Conservation (phyloP, 2,797 vertebrate species). For the Odontamblyopus lacepedii region DNA sequence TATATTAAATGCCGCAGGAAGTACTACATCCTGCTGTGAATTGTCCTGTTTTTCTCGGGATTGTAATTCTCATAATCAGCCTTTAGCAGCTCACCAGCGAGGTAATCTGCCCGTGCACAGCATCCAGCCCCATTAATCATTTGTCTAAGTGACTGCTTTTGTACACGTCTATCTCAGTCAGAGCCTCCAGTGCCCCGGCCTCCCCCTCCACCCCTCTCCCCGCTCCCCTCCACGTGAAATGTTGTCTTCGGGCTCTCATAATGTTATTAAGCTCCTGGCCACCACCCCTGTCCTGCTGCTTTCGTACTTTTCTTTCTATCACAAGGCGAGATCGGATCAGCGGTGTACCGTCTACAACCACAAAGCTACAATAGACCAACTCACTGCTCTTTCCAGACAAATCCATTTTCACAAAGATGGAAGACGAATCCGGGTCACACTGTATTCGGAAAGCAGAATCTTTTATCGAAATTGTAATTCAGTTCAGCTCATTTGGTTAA, state of each 20-base stretch:
- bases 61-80: slow-evolving; percentile 42
- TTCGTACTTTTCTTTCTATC: slow-evolving; percentile 48
- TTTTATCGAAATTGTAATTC: background rate
- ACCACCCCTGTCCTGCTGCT: slow-evolving; percentile 54
- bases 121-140: slow-evolving; percentile 43
- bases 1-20: slow-evolving; percentile 17
- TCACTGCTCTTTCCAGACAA: slow-evolving; percentile 34
- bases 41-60: slow-evolving; percentile 51
- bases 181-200: slow-evolving; percentile 25
- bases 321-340: slow-evolving; percentile 44
- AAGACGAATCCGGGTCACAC: background rate
- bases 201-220: background rate
- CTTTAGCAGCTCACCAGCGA: slow-evolving; percentile 17
- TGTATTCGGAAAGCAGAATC: slow-evolving; percentile 1
- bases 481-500: background rate
- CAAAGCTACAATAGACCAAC: slow-evolving; percentile 32
- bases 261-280: slow-evolving; percentile 67
- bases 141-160: slow-evolving; percentile 29
- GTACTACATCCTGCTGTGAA: slow-evolving; percentile 26
- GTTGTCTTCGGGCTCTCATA: slow-evolving; percentile 58
- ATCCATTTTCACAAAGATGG: slow-evolving; percentile 23
- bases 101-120: slow-evolving; percentile 41
- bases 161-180: slow-evolving; percentile 22
- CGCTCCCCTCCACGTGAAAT: slow-evolving; percentile 29
- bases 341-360: slow-evolving; percentile 27